Evolutionary conservation across 1,140 invertebrate genomes (phyloP), one percentile per base, ranked within the genome.

Genomic region (Zaprionus inermis): DNA sequence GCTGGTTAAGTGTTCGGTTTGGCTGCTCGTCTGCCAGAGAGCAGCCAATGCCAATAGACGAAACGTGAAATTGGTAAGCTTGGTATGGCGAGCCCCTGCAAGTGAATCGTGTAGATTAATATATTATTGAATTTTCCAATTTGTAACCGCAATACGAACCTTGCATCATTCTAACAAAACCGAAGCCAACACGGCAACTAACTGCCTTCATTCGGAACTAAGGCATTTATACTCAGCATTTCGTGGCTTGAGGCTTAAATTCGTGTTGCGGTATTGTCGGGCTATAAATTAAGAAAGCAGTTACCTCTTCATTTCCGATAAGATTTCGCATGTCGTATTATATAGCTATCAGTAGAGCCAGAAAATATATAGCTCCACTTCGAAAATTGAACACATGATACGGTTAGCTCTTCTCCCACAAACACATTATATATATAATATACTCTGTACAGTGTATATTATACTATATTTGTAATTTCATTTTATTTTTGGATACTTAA

Each of bases 251-350:
- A 44, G 44, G 14, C 7, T 64, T 34, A 58, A 30, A 9, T 34
- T 16, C 22, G 12, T 38, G 9, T 30, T 10, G 11, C 38, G 44
- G 60, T 61, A 76, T 79, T 57, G 41, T 20, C 24, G 20, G 18
- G 38, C 38, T 63, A 80, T 78, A 80, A 71, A 83, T 82, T 88
- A 79, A 69, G 61, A 88, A 78, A 79, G 14, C 59, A 66, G 68
- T 67, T 70, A 58, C 16, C 44, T 24, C 55, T 61, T 57, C 52
- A 49, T 44, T 41, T 10, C 18, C 77, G 82, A 86, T 86, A 82
- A 86, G 82, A 85, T 85, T 85, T 38, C 56, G 54, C 38, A 36
- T 68, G 67, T 76, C 80, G 71, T n/a, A 71, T 58, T 67, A 36
- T 59, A 57, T 11, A 11, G n/a, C 32, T 72, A 72, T 72, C 70